Evolutionary conservation across 2,888 invertebrate species (phyloP).

Genomic region (Eupithecia abbreviata): DNA sequence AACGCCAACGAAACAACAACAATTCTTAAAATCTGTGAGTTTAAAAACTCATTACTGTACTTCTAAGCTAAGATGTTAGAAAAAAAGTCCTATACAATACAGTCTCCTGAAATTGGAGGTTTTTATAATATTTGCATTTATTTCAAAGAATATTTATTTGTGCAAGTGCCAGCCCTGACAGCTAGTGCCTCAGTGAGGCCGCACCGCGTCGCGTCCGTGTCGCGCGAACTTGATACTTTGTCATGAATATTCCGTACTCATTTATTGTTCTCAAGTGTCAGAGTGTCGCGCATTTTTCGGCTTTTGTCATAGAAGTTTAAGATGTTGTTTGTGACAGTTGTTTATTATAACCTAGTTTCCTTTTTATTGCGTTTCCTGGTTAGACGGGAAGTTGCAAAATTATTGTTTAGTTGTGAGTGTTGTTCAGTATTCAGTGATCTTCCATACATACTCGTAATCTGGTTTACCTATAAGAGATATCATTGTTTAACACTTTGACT

Average conservation of each 20-base stretch:
- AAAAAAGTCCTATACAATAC: background rate
- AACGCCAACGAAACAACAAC: background rate
- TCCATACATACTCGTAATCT: background rate
- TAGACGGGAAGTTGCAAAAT: background rate
- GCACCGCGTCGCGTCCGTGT: slow-evolving; percentile 8
- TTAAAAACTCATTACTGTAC: background rate
- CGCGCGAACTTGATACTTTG: slow-evolving; percentile 32
- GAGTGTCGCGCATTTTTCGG: slow-evolving; percentile 11
- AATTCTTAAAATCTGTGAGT: background rate
- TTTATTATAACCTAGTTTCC: slow-evolving; percentile 1
- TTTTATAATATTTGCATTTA: background rate
- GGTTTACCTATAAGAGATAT: background rate
- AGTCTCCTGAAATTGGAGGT: too few relatives aligned
- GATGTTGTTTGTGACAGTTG: slow-evolving; percentile 7
- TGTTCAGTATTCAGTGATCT: background rate
- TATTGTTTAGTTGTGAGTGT: background rate
- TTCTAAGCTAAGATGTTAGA: background rate
- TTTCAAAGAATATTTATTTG: background rate
- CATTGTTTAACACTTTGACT: too few relatives aligned
- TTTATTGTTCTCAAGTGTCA: slow-evolving; percentile 30
- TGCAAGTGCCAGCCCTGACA: slow-evolving; percentile 20
- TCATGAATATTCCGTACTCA: slow-evolving; percentile 31
- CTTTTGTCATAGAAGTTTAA: background rate
- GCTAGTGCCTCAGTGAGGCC: slow-evolving; percentile 24
- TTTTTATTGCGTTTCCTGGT: background rate